A percentile compares a stretch with the other conserved stretches of the same genome.
Evolutionary conservation across 2,113 vertebrate genomes (phyloP).

Genomic region (Pyxicephalus adspersus): DNA sequence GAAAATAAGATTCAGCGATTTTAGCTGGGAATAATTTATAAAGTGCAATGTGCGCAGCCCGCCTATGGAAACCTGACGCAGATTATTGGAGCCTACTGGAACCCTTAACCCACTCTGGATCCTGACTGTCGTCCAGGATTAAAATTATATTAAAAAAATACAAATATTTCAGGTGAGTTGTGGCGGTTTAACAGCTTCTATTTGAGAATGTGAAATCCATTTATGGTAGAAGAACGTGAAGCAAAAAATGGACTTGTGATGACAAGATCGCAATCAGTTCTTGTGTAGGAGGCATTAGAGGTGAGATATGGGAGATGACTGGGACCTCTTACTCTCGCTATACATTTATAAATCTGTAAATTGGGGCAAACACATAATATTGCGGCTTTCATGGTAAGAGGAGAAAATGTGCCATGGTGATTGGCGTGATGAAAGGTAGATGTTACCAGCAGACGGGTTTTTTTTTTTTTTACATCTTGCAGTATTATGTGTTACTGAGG

Average conservation of each 20-base stretch:
- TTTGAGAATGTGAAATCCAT: background rate
- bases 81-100: background rate
- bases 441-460: no score
- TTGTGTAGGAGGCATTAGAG: background rate
- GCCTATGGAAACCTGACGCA: background rate
- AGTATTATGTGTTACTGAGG: no score
- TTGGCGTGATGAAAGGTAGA: background rate
- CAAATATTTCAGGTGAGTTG: background rate
- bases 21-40: slow-evolving; percentile 40
- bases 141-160: background rate
- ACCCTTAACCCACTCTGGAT: slow-evolving; percentile 5
- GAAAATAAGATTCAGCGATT: slow-evolving; percentile 18
- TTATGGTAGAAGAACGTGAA: slow-evolving; percentile 14
- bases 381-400: no score
- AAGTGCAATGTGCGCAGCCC: slow-evolving; percentile 18
- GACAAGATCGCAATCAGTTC: background rate
- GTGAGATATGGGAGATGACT: background rate
- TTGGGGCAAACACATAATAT: no score
- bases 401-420: no score
- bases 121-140: slow-evolving; percentile 2
- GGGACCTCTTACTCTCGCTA: background rate
- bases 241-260: background rate
- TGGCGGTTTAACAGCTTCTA: background rate
- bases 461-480: no score
- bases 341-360: no score